Evolutionary conservation across 2,888 invertebrate species (phyloP), one percentile per base, ranked within the genome.

Genomic region (Drymonia ruficornis): DNA sequence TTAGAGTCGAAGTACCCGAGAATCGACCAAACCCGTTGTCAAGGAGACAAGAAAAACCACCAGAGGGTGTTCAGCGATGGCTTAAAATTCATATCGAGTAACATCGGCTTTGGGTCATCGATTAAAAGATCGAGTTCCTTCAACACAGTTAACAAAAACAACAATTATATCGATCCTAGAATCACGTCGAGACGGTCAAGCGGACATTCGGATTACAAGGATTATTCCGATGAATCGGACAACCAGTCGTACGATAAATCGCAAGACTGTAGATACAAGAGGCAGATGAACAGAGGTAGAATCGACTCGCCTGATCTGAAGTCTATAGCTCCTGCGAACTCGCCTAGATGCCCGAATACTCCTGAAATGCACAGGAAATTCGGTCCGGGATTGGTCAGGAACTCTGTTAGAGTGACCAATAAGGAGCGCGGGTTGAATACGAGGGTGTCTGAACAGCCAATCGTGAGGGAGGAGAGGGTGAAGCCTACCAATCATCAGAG

Each of bases 121-220:
- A 94, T 96, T 55, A 93, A 94, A 71, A 91, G 96, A 18, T 96
- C 96, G 4, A 95, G 95, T 72, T 96, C 96, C 11, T 96, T 96
- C 74, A 93, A 82, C 57, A 91, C 89, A 1, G 93, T 95, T 74
- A 84, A 91, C 68, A 85, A 86, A 70, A 89, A 89, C 59, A 89
- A 90, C 50, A 92, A 92, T 54, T 86, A 84, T 47, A 63, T 91
- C 4, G 91, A 91, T 19, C 72, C 73, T 0, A 79, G 86, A 55
- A 58, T 86, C 8, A 75, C 64, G 0, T 81, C 82, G 0, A 74
- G 91, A 50, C 69, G 90, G 45, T 85, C 86, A 0, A 88, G 86
- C 46, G 87, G 88, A 0, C 84, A 89, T 43, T 86, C 87, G 0
- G 89, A 87, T 43, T 86, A 85, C 50, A 87, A 85, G 57, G 76